A percentile compares a stretch with the other conserved stretches of the same genome.
Conservation (phyloP, 1,140 invertebrate genomes). For the Dolichoris vasculosae region DNA sequence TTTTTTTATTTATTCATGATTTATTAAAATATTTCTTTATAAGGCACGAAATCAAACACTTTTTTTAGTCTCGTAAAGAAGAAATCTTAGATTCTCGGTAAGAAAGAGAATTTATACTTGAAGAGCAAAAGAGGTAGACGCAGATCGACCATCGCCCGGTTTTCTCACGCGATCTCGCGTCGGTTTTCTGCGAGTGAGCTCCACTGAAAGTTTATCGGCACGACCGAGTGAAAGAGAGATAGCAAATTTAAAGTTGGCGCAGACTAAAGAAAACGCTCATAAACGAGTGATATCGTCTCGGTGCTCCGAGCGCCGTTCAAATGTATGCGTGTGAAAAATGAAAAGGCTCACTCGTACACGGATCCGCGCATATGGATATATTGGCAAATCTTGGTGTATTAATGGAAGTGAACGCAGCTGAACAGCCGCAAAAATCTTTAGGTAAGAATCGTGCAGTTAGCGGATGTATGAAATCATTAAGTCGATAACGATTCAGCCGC, state of each 20-base stretch:
- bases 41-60: background rate
- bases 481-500: conserved; percentile 36
- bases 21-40: background rate
- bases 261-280: background rate
- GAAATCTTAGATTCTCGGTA: background rate
- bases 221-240: conserved; percentile 28
- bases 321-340: background rate
- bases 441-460: conserved; percentile 1
- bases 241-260: background rate
- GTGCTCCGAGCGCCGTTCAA: background rate
- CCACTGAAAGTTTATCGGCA: conserved; percentile 15
- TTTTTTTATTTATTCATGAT: background rate
- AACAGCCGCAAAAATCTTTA: conserved; percentile 1
- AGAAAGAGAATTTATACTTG: background rate
- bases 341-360: background rate
- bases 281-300: conserved; percentile 22
- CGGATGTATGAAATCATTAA: conserved; percentile 41
- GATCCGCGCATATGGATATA: background rate
- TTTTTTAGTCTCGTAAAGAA: background rate
- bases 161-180: conserved; percentile 47
- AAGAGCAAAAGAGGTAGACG: conserved; percentile 24
- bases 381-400: background rate
- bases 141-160: conserved; percentile 43
- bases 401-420: background rate
- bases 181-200: background rate